Evolutionary conservation across 2,797 vertebrate species (phyloP).

Genomic region (Heterohyrax brucei): DNA sequence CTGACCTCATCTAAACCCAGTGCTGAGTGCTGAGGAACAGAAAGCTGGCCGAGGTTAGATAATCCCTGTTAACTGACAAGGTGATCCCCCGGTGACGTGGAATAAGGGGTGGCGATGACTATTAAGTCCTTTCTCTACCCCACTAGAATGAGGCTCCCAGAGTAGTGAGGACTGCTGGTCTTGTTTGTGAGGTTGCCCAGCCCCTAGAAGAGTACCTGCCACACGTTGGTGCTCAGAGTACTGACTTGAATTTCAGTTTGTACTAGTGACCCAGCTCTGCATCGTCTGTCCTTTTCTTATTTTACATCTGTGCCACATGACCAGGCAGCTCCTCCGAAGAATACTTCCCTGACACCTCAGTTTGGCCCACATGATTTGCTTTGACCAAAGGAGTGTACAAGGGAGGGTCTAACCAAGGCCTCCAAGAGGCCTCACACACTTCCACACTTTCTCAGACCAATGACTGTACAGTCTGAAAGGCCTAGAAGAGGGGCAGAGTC

Average conservation of each 20-base stretch:
- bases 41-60: neutral
- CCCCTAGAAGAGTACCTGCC: neutral
- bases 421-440: neutral
- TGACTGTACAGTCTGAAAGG: neutral
- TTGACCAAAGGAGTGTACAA: neutral
- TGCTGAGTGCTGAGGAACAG: neutral
- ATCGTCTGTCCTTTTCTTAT: neutral
- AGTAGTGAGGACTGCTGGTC: neutral
- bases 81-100: neutral
- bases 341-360: neutral
- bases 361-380: neutral
- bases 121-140: neutral
- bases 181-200: neutral
- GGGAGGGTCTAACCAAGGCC: neutral
- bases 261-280: neutral
- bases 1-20: neutral
- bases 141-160: neutral
- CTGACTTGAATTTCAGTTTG: neutral
- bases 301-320: neutral
- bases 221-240: neutral
- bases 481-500: neutral
- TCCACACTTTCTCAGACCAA: constrained; percentile 39
- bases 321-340: neutral
- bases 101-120: neutral
- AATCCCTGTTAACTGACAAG: neutral